Conservation (phyloP, 1,140 invertebrate species). For the Aphelenchoides fujianensis region DNA sequence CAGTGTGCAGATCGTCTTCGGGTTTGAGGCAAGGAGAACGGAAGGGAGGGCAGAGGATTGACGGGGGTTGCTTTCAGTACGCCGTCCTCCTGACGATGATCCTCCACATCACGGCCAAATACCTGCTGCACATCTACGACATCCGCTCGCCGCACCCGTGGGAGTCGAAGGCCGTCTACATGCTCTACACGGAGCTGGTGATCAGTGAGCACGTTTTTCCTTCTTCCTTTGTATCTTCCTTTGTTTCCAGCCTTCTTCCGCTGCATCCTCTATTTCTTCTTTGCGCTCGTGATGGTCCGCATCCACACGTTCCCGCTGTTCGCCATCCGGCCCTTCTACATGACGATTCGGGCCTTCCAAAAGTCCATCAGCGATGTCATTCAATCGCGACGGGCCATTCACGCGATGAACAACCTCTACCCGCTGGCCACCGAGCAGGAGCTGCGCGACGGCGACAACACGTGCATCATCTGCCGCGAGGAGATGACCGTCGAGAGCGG, state of each 20-base stretch:
- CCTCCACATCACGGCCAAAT: constrained; percentile 89
- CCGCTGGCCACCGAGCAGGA: constrained; percentile 92
- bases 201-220: constrained; percentile 76
- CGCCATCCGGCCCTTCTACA: constrained; percentile 97
- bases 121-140: constrained; percentile 71
- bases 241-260: constrained; percentile 69
- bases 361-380: constrained; percentile 97
- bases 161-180: constrained; percentile 97
- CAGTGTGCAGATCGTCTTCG: constrained; percentile 96
- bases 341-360: constrained; percentile 93
- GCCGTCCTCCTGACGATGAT: constrained; percentile 91
- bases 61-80: constrained; percentile 69
- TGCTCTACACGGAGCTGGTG: constrained; percentile 91
- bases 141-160: constrained; percentile 87
- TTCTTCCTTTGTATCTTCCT: not conserved
- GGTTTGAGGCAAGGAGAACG: constrained; percentile 76
- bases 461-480: constrained; percentile 97
- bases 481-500: constrained; percentile 72
- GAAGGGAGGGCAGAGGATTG: not conserved
- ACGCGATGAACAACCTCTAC: constrained; percentile 66
- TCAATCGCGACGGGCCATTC: constrained; percentile 79
- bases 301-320: constrained; percentile 96
- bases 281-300: constrained; percentile 92
- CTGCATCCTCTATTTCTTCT: constrained; percentile 85
- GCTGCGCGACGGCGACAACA: constrained; percentile 74